Conservation (phyloP, 2,888 invertebrate species). For the Rotaria socialis region DNA sequence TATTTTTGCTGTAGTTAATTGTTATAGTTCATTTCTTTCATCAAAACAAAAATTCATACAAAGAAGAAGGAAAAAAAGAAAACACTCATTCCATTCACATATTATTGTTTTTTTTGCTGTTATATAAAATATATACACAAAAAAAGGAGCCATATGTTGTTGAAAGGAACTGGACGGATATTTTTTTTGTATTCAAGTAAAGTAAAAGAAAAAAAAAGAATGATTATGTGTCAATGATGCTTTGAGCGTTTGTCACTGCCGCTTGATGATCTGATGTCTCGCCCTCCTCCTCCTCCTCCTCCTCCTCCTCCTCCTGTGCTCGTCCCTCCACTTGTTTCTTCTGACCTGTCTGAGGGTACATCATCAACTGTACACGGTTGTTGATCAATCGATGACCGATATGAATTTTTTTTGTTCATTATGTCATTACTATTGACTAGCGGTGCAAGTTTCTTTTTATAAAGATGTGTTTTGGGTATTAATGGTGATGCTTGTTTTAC, state of each 20-base stretch:
- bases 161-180: not conserved
- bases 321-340: slow-evolving; percentile 14
- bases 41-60: not conserved
- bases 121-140: not conserved
- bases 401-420: not conserved
- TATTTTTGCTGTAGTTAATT: not conserved
- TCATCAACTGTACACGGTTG: not conserved
- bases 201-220: not conserved
- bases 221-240: not conserved
- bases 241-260: slow-evolving; percentile 2
- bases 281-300: not conserved
- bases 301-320: not conserved
- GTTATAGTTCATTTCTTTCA: not conserved
- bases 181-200: not conserved
- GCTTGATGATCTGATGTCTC: slow-evolving; percentile 2
- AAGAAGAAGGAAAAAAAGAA: not conserved
- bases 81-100: not conserved
- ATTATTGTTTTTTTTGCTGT: not conserved
- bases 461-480: not conserved
- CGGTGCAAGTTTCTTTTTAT: slow-evolving; percentile 31
- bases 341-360: slow-evolving; percentile 19
- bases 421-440: slow-evolving; percentile 8
- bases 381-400: not conserved
- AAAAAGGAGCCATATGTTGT: not conserved
- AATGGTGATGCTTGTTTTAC: not conserved